Conservation (phyloP, 2,888 invertebrate genomes). For the Hyles lineata region DNA sequence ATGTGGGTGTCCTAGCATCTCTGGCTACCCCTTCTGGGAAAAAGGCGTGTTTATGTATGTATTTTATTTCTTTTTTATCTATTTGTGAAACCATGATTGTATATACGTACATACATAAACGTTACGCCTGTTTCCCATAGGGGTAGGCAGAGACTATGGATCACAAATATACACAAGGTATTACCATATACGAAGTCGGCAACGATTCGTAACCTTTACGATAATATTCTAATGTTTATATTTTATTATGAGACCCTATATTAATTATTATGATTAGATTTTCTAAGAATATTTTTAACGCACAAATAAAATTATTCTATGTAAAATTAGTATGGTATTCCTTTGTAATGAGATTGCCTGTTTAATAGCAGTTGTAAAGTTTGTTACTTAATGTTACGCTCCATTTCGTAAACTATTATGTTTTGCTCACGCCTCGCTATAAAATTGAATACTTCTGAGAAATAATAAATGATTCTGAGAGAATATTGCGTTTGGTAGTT, state of each 20-base stretch:
- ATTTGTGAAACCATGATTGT: not conserved
- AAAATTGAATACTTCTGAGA: not conserved
- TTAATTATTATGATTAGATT: not conserved
- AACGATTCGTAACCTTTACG: not conserved
- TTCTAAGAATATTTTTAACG: too few species aligned
- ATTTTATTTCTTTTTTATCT: not conserved
- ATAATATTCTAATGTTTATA: not conserved
- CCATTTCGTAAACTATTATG: not conserved
- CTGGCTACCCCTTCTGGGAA: too few species aligned
- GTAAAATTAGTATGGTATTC: too few species aligned
- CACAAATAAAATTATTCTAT: too few species aligned
- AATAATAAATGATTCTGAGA: not conserved
- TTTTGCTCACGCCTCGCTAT: not conserved
- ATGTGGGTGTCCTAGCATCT: too few species aligned
- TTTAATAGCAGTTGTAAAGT: constrained; percentile 8
- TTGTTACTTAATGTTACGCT: not conserved
- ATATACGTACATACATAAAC: too few species aligned
- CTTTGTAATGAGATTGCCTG: not conserved
- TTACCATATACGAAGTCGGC: not conserved
- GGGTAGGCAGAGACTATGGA: too few species aligned
- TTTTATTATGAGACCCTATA: not conserved
- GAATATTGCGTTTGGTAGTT: not conserved
- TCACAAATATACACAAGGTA: too few species aligned
- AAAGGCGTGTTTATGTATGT: too few species aligned
- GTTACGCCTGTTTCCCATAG: too few species aligned